Base-by-base conservation (phyloP, 30 jellyfish, hydroid and myxozoan genomes). In the Mastigias papua region DNA sequence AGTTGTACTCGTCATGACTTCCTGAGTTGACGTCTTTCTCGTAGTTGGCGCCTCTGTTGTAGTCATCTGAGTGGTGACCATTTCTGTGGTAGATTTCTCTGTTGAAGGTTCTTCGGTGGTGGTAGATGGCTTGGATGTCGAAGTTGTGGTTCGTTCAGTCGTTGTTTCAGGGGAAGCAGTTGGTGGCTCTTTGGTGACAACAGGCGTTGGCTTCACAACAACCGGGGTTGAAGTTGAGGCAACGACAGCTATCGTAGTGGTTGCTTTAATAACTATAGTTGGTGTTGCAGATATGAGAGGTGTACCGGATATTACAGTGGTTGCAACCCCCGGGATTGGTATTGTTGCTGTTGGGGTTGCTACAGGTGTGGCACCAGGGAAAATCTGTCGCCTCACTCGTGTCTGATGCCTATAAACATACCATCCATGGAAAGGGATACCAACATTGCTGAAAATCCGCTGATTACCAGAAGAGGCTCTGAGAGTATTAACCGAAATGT, bases 381-480 rank as follows among this genome's bases (percentile, higher is more conserved):
- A 58, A n/a, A 81, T 87, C 70, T 77, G 94, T 54, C 96, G 34
- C 21, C 94, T 73, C 31, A 61, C 58, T 35, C 94, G 63, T 28
- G 64, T 30, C 15, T 65, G 89, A 42, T 51, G 67, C 69, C 73
- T 70, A 80, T 90, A 82, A 9, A 94, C 92, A 74, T 81, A 90
- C 98, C 98, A 94, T 15, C 98, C 98, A 48, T 84, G 76, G 75
- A 94, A 91, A 1, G 92, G 86, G 27, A 68, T 76, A 1, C 95
- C 93, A 54, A 84, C 89, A 57, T 54, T 49, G 28, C 76, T 60
- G 51, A 34, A 64, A 58, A 94, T 89, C 51, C 54, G 85, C 48
- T 86, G 85, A 70, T 77, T 83, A 26, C 90, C 97, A 50, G 98
- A 75, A 34, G 93, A 71, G 19, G 46, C 62, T 35, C 80, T 84